A percentile compares a stretch with the other conserved stretches of the same genome.
Conservation (phyloP, 92 coral and sea anemone species). For the Muricea muricata region DNA sequence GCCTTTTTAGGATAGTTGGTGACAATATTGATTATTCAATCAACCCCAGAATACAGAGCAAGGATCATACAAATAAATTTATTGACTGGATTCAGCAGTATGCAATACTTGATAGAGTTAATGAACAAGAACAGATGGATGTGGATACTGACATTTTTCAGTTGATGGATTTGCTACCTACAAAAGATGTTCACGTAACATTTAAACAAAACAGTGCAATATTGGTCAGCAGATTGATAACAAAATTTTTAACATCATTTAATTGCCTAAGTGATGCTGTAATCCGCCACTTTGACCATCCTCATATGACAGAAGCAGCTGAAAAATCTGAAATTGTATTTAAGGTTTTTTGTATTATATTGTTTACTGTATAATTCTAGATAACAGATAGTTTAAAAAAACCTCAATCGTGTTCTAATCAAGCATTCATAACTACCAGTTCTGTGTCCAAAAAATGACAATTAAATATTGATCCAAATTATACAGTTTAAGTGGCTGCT, state of each 20-base stretch:
- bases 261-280: constrained; percentile 38
- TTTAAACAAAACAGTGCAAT: constrained; percentile 50
- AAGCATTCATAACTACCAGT: too few relatives aligned
- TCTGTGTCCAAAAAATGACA: too few relatives aligned
- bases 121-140: constrained; percentile 6
- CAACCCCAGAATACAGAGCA: constrained; percentile 56
- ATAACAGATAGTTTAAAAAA: too few relatives aligned
- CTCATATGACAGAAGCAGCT: constrained; percentile 7
- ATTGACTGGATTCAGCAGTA: constrained; percentile 69
- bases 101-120: constrained; percentile 47
- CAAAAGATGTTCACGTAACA: constrained; percentile 35
- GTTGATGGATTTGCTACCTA: constrained; percentile 51
- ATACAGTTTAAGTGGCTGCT: too few relatives aligned
- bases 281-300: constrained; percentile 51
- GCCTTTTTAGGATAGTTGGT: constrained; percentile 52
- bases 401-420: too few relatives aligned
- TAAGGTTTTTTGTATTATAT: neutral
- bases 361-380: too few relatives aligned
- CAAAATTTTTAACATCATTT: constrained; percentile 45
- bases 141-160: constrained; percentile 33
- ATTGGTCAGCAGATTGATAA: constrained; percentile 50
- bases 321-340: constrained; percentile 53
- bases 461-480: too few relatives aligned
- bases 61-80: constrained; percentile 39
- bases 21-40: constrained; percentile 62